Percentiles rank a stretch among this genome's conserved stretches.
These are phyloP conservation scores for Ptilodon capucinus DNA, from an alignment of 2,888 invertebrate genomes.

Conservation along the genomic window DNA sequence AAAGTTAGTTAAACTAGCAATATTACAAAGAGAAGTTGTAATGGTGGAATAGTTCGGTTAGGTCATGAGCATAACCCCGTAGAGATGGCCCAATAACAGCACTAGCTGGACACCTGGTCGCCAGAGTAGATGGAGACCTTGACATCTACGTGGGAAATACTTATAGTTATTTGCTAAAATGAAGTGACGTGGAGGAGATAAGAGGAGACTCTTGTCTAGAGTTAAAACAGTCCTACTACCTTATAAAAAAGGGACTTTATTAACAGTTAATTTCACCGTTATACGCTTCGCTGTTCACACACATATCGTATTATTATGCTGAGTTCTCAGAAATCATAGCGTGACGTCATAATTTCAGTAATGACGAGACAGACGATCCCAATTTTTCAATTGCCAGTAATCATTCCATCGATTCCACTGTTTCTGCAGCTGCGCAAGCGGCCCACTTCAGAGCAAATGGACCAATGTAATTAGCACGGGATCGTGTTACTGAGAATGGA, in stretches of 20 bases:
- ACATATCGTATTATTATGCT: not conserved
- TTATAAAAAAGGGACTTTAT: not conserved
- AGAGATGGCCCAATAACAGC: too few species aligned
- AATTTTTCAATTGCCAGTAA: constrained; percentile 62
- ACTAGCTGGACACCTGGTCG: too few species aligned
- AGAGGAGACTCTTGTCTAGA: too few species aligned
- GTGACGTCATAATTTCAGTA: not conserved
- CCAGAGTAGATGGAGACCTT: too few species aligned
- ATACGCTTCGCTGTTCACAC: not conserved
- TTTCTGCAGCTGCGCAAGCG: constrained; percentile 32
- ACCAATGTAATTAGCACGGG: constrained; percentile 33
- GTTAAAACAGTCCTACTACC: too few species aligned
- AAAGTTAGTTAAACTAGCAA: too few species aligned
- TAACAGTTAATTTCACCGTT: not conserved
- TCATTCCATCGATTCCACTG: constrained; percentile 50
- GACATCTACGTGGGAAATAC: too few species aligned
- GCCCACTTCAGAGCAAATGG: constrained; percentile 40
- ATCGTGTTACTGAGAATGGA: not conserved
- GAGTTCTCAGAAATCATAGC: not conserved
- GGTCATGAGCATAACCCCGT: too few species aligned
- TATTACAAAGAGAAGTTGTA: too few species aligned
- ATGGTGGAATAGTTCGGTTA: too few species aligned
- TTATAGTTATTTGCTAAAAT: too few species aligned
- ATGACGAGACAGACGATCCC: constrained; percentile 30
- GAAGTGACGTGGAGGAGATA: too few species aligned